These are phyloP conservation scores for Pinna nobilis DNA, from an alignment of 1,140 invertebrate genomes.

Conservation along the genomic window DNA sequence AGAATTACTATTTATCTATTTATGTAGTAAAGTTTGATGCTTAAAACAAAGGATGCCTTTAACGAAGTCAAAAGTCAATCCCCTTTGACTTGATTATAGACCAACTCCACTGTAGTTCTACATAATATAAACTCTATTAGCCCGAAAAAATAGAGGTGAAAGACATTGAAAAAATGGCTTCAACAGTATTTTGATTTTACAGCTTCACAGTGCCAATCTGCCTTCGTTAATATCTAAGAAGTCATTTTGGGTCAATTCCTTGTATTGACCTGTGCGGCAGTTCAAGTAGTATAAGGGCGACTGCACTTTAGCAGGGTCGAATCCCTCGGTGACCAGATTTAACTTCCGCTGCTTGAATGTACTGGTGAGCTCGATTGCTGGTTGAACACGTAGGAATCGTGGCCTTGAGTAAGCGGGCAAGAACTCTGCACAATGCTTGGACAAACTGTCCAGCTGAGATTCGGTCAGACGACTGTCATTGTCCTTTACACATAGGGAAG, in stretches of 20 bases:
- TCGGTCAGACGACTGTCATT: not conserved
- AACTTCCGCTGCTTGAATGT: conserved; percentile 65
- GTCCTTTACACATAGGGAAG: conserved; percentile 42
- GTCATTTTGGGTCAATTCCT: conserved; percentile 74
- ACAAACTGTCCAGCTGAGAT: conserved; percentile 44
- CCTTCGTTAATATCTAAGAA: not conserved
- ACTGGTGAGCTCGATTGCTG: conserved; percentile 52
- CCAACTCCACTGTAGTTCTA: no score
- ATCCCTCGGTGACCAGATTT: conserved; percentile 89
- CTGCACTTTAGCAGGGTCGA: conserved; percentile 84
- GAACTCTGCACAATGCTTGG: conserved; percentile 64
- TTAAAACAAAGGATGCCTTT: no score
- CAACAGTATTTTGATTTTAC: conserved; percentile 4
- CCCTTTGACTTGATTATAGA: no score
- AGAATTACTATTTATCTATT: no score
- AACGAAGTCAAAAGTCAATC: no score
- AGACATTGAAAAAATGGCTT: no score
- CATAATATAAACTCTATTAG: no score
- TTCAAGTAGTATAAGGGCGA: conserved; percentile 86
- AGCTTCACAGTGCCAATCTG: not conserved
- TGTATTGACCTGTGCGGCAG: conserved; percentile 77
- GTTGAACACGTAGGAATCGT: conserved; percentile 85
- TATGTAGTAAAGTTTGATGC: no score
- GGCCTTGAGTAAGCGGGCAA: conserved; percentile 91
- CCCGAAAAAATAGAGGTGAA: no score